These are phyloP conservation scores for Temnothorax rugatulus DNA, from an alignment of 2,888 invertebrate species.

Conservation along the genomic window DNA sequence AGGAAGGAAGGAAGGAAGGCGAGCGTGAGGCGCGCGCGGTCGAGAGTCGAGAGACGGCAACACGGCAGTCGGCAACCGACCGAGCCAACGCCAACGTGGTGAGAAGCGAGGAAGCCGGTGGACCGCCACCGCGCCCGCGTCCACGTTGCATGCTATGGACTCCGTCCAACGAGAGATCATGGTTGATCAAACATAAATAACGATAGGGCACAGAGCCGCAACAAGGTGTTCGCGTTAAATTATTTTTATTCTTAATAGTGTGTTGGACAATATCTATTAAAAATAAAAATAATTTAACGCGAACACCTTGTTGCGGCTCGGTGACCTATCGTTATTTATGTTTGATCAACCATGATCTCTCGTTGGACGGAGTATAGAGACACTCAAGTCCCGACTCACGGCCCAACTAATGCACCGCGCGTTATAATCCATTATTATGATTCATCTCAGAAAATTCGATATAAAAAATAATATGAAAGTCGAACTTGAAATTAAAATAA, in stretches of 20 bases:
- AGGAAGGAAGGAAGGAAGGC: constrained; percentile 20
- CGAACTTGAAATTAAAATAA: not conserved
- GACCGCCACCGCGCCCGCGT: not conserved
- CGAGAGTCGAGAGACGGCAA: constrained; percentile 20
- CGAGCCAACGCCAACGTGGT: constrained; percentile 28
- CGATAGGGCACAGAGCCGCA: no score
- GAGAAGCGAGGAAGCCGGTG: constrained; percentile 22
- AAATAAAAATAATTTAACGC: no score
- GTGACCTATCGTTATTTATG: no score
- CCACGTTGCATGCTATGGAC: constrained; percentile 8
- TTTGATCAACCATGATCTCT: no score
- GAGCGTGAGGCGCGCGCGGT: constrained; percentile 47
- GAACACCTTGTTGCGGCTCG: no score
- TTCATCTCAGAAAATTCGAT: not conserved
- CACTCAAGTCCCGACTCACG: constrained; percentile 1
- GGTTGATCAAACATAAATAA: no score
- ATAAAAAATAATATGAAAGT: not conserved
- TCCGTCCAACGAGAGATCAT: no score
- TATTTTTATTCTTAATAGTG: no score
- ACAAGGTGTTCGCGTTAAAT: no score
- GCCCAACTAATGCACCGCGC: not conserved
- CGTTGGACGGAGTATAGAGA: not conserved
- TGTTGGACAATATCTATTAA: no score
- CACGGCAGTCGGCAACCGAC: not conserved
- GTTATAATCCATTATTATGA: not conserved